A percentile compares a stretch with the other conserved stretches of the same genome.
phyloP scores from a whole-genome alignment of 2,113 vertebrate species.

The Alexandromys fortis region DNA sequence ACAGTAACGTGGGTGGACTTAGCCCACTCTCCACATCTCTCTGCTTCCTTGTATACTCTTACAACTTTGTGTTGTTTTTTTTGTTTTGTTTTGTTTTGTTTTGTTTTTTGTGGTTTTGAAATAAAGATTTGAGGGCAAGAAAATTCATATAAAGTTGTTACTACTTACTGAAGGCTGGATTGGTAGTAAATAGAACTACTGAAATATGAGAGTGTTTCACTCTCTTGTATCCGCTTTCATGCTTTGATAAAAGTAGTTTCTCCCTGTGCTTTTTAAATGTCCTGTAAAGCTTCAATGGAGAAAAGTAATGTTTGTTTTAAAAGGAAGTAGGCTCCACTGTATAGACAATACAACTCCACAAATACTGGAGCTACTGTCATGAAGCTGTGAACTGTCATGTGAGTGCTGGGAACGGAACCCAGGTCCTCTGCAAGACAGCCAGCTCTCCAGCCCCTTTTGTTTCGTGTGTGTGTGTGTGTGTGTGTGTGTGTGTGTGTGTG shows the following conservation, averaged over 20 bases:
- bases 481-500: too few relatives aligned
- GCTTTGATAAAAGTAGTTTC: background rate
- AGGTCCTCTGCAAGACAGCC: background rate
- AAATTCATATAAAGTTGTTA: background rate
- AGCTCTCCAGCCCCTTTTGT: too few relatives aligned
- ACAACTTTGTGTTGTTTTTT: background rate
- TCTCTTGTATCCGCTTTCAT: constrained; percentile 16
- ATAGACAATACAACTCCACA: background rate
- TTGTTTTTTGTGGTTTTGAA: background rate
- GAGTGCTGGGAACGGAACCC: too few relatives aligned
- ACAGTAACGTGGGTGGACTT: background rate
- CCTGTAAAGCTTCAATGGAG: background rate
- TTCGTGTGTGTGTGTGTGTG: too few relatives aligned
- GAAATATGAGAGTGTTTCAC: background rate
- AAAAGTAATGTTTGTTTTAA: background rate
- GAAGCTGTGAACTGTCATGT: background rate
- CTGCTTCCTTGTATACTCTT: background rate
- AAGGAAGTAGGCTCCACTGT: background rate
- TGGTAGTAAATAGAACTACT: background rate
- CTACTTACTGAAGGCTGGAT: background rate
- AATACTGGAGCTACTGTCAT: background rate
- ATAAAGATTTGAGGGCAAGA: background rate
- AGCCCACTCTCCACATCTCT: background rate
- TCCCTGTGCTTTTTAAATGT: constrained; percentile 2
- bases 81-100: too few relatives aligned